Conservation (phyloP, 2,113 vertebrate species). For the Hymenochirus boettgeri region DNA sequence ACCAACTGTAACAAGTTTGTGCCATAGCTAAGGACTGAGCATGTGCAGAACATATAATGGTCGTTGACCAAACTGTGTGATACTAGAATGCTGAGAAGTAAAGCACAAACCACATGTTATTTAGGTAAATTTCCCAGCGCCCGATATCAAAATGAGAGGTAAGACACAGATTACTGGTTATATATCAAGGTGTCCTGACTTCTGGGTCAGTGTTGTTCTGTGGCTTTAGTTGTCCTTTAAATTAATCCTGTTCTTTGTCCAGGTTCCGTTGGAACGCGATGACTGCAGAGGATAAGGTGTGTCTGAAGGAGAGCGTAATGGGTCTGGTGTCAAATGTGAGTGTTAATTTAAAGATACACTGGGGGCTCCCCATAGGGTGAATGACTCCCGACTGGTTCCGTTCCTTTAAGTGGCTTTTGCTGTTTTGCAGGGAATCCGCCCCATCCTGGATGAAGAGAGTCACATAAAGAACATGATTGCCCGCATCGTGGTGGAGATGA, state of each 20-base stretch:
- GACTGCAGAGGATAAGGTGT: constrained; percentile 84
- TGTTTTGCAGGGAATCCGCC: constrained; percentile 74
- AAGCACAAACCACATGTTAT: too few relatives aligned
- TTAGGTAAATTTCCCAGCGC: too few relatives aligned
- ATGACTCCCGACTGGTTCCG: not conserved
- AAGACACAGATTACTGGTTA: not conserved
- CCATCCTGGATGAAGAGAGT: constrained; percentile 89
- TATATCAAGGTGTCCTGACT: too few relatives aligned
- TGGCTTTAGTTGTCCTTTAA: not conserved
- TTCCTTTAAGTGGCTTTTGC: not conserved
- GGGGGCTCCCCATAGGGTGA: not conserved
- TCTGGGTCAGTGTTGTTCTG: not conserved
- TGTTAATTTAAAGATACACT: not conserved
- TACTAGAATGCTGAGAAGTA: too few relatives aligned
- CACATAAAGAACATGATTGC: constrained; percentile 93
- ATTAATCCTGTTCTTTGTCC: constrained; percentile 25
- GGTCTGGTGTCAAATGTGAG: constrained; percentile 77
- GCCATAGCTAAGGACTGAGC: too few relatives aligned
- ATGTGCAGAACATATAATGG: too few relatives aligned
- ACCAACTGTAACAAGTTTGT: too few relatives aligned
- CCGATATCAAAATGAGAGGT: too few relatives aligned
- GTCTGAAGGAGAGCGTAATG: constrained; percentile 91
- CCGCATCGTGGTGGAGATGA: constrained; percentile 93
- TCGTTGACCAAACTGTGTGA: too few relatives aligned
- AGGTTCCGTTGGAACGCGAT: constrained; percentile 95